Evolutionary conservation across 2,113 vertebrate species (phyloP), one percentile per base, ranked within the genome.

Genomic region (Buteo buteo): DNA sequence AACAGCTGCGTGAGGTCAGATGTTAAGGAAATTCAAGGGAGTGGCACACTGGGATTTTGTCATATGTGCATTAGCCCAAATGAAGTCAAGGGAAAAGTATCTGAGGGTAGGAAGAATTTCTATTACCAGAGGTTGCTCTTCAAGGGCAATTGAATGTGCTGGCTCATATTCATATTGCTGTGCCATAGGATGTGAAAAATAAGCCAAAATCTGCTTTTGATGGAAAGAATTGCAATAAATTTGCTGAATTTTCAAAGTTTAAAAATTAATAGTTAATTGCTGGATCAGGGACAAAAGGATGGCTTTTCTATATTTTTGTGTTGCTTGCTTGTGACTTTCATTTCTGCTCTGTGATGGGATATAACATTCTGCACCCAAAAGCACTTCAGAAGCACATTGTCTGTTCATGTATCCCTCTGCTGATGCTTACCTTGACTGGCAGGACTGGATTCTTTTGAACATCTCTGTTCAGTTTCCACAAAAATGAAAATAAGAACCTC

Each of bases 121-220:
- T 86, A 26, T 82, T 94, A 70, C 29, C 20, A 93, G 50, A 93
- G 85, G 58, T 92, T 88, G 47, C 44, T 65, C 29, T 91, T 93
- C 82, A 91, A 96, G 86, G 88, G 13, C 47, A 95, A 89, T 69
- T 88, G 88, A 89, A 92, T 54, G 13, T 93, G 26, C 76, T 92
- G 44, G 57, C 29, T 86, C 49, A 49, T 71, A 81, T 71, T 79
- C 44, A 47, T 58, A 29, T 47, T 57, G 18, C 16, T 80, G 24
- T 69, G 59, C 40, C 42, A 73, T 25, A 74, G 21, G 26, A 88
- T 47, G 26, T 55, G 14, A 67, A 77, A 85, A 90, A 83, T 61
- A 83, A 83, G 6, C 28, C 10, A 59, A 80, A 92, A 6, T 1
- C 8, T 74, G 7, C 3, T 94, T 71, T 66, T 31, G 50, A 67